Conservation (phyloP, 2,113 vertebrate species). For the Paradoxurus hermaphroditus region DNA sequence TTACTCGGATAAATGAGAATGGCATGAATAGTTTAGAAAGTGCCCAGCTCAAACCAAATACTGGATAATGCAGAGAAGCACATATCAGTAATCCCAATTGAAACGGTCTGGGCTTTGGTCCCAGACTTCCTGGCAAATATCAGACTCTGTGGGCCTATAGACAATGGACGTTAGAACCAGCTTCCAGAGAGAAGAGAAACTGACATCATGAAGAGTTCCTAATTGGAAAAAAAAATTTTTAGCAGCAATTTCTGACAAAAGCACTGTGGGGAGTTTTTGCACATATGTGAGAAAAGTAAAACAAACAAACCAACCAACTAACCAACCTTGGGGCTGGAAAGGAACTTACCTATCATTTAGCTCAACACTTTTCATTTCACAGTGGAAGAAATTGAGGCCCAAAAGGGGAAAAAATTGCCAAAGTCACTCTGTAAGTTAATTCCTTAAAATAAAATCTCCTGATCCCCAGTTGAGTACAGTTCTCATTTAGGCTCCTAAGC, state of each 20-base stretch:
- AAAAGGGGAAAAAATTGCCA: not conserved
- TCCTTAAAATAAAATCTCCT: constrained; percentile 7
- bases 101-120: constrained; percentile 27
- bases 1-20: not conserved
- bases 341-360: not conserved
- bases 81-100: not conserved
- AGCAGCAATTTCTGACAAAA: constrained; percentile 26
- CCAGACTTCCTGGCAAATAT: constrained; percentile 9
- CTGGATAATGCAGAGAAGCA: not conserved
- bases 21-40: not conserved
- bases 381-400: not conserved
- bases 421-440: constrained; percentile 1
- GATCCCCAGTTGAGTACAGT: not conserved
- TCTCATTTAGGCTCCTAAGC: not conserved
- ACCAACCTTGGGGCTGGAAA: not conserved
- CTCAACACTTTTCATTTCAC: not conserved
- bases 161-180: constrained; percentile 4
- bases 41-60: not conserved
- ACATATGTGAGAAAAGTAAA: constrained; percentile 22
- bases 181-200: not conserved
- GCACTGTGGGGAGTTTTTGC: not conserved
- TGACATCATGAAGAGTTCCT: not conserved
- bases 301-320: not conserved
- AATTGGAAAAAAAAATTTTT: constrained; percentile 11
- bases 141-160: not conserved